Percentiles rank a stretch among this genome's conserved stretches.
These are phyloP conservation scores for Asarcornis scutulata DNA, from an alignment of 2,113 vertebrate species.

Conservation along the genomic window DNA sequence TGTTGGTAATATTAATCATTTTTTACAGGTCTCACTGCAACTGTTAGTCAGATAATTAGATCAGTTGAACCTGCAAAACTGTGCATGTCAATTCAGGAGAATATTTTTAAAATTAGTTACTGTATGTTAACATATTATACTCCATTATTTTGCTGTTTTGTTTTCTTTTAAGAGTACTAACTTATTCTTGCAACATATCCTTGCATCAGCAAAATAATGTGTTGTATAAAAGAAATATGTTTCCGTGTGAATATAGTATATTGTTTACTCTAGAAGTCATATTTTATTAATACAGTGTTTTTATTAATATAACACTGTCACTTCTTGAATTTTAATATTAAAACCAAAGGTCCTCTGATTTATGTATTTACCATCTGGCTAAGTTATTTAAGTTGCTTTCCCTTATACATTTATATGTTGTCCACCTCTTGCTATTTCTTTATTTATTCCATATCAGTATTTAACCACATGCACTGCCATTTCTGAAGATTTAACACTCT, in stretches of 20 bases:
- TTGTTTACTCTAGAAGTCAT: slow-evolving; percentile 73
- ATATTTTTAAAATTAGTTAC: slow-evolving; percentile 62
- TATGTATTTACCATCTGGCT: slow-evolving; percentile 75
- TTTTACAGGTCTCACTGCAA: slow-evolving; percentile 62
- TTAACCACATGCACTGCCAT: slow-evolving; percentile 76
- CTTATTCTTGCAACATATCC: slow-evolving; percentile 67
- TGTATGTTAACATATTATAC: slow-evolving; percentile 47
- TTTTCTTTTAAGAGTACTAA: slow-evolving; percentile 66
- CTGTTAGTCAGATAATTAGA: slow-evolving; percentile 69
- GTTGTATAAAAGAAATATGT: slow-evolving; percentile 73
- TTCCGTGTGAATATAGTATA: slow-evolving; percentile 65
- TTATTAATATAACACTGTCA: slow-evolving; percentile 75
- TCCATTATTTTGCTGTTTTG: slow-evolving; percentile 72
- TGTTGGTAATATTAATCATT: slow-evolving; percentile 63
- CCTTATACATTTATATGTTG: slow-evolving; percentile 78
- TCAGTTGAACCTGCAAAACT: slow-evolving; percentile 58
- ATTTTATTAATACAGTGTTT: slow-evolving; percentile 78
- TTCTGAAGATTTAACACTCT: slow-evolving; percentile 73
- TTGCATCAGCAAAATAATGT: slow-evolving; percentile 69
- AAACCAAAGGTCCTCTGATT: slow-evolving; percentile 74
- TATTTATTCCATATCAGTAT: slow-evolving; percentile 78
- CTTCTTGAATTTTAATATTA: slow-evolving; percentile 74
- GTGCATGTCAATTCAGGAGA: slow-evolving; percentile 51
- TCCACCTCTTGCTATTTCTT: slow-evolving; percentile 77
- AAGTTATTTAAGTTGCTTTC: slow-evolving; percentile 80